Conservation (phyloP, 2,797 vertebrate genomes). For the Onychomys leucogaster region DNA sequence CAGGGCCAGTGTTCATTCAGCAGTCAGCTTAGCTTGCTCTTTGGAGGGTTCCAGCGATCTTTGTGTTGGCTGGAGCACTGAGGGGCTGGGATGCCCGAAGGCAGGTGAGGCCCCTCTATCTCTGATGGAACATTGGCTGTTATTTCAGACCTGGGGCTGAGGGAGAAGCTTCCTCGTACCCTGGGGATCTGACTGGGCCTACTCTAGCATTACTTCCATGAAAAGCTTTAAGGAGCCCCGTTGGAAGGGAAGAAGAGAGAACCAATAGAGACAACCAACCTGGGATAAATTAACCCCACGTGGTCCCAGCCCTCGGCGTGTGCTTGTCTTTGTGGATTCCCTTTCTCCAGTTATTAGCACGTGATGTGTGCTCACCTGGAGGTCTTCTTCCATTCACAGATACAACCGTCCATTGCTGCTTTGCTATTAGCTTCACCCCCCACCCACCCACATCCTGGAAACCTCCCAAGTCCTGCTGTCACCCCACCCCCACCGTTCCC, state of each 20-base stretch:
- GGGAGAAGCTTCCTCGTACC: background rate
- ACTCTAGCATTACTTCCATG: background rate
- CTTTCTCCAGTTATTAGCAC: background rate
- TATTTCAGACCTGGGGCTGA: background rate
- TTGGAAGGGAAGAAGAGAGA: background rate
- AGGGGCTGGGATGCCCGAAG: background rate
- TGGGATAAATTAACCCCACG: background rate
- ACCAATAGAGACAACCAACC: background rate
- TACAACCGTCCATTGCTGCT: too few species aligned
- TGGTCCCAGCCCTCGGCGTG: background rate
- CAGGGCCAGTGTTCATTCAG: background rate
- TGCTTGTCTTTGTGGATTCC: background rate
- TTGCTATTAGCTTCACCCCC: too few species aligned
- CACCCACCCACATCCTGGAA: background rate
- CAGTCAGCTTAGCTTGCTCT: background rate
- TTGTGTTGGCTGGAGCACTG: background rate
- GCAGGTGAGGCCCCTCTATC: background rate
- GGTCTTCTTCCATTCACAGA: background rate
- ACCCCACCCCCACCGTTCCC: background rate
- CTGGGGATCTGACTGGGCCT: background rate
- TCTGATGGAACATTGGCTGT: rapidly evolving
- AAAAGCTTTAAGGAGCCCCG: background rate
- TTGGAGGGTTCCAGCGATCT: background rate
- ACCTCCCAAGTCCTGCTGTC: background rate
- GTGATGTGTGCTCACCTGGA: background rate